phyloP scores from a whole-genome alignment of 2,113 vertebrate genomes.

The Gobio gobio region DNA sequence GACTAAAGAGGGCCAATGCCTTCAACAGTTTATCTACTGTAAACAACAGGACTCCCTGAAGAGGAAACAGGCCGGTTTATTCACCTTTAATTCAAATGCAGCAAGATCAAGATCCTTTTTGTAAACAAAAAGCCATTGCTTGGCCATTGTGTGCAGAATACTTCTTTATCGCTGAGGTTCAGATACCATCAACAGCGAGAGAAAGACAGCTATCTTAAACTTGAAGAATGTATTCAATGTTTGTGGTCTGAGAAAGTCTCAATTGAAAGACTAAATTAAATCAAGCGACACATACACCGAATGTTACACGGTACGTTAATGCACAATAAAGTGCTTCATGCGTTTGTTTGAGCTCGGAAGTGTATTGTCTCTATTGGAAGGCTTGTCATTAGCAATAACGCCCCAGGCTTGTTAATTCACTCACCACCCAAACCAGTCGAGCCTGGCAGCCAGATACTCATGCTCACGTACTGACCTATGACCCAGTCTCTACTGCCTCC shows the following conservation, averaged over 20 bases:
- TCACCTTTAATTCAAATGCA: slow-evolving; percentile 72
- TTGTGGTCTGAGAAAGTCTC: not conserved
- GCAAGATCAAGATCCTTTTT: slow-evolving; percentile 47
- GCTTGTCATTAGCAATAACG: slow-evolving; percentile 44
- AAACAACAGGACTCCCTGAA: slow-evolving; percentile 64
- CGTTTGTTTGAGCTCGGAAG: not conserved
- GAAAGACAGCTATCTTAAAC: slow-evolving; percentile 12
- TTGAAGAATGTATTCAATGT: slow-evolving; percentile 26
- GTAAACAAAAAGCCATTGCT: slow-evolving; percentile 58
- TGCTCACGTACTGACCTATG: slow-evolving; percentile 72
- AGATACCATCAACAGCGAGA: slow-evolving; percentile 19
- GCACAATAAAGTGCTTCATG: not conserved
- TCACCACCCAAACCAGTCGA: slow-evolving; percentile 55
- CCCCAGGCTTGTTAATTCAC: slow-evolving; percentile 57
- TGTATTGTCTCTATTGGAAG: slow-evolving; percentile 8
- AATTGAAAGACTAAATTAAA: not conserved
- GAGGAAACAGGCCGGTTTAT: slow-evolving; percentile 64
- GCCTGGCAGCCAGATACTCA: slow-evolving; percentile 58
- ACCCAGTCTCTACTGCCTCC: slow-evolving; percentile 73
- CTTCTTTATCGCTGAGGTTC: slow-evolving; percentile 26
- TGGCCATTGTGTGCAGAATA: slow-evolving; percentile 32
- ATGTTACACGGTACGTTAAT: not conserved
- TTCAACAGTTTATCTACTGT: slow-evolving; percentile 74
- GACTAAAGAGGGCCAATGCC: slow-evolving; percentile 54
- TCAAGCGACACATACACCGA: not conserved